Base-by-base conservation (phyloP, 2,113 vertebrate species). In the human region DNA sequence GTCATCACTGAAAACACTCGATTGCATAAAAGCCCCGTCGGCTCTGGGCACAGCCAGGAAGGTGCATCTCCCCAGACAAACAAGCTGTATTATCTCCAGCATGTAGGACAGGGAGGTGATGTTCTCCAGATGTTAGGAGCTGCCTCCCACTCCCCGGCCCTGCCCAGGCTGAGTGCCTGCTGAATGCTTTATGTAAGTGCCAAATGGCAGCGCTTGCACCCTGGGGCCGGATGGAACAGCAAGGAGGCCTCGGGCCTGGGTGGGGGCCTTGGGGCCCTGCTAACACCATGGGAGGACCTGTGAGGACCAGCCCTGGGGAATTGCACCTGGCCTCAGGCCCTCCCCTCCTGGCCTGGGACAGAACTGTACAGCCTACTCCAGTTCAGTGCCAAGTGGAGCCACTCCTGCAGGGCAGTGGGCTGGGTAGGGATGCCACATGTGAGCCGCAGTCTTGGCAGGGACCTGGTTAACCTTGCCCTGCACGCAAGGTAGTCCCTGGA, bases 101-200 rank as follows among this genome's bases (percentile, higher is more conserved):
- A 2, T 35, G 0, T 0, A 0, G 52, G 61, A 16, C 38, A 48
- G 35, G 89, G 22, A 57, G 70, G 8, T 1, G 40, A 73, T 61
- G 68, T 27, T 83, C 89, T 89, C 95, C 96, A 92, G 97, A 83
- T 75, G 94, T 79, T 18, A 6, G 17, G 52, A 64, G 64, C 61
- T 0, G 13, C 78, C 78, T 85, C 57, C 68, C 40, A 6, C 50
- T 27, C 91, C 93, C 40, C 1, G 0, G 55, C 48, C 23, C 30
- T 32, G 59, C 52, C 68, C 57, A 3, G 72, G 57, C 88, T 23
- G 3, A 50, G 61, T 57, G 57, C 48, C 27, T 3, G 11, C 87
- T 7, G 12, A 22, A 20, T 2, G 38, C 66, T 84, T 40, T 66
- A 73, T n/a, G 84, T 75, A 6, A 7, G 0, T 1, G 4, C 75